Evolutionary conservation across 2,888 invertebrate genomes (phyloP).

Genomic region (Encarsia formosa): DNA sequence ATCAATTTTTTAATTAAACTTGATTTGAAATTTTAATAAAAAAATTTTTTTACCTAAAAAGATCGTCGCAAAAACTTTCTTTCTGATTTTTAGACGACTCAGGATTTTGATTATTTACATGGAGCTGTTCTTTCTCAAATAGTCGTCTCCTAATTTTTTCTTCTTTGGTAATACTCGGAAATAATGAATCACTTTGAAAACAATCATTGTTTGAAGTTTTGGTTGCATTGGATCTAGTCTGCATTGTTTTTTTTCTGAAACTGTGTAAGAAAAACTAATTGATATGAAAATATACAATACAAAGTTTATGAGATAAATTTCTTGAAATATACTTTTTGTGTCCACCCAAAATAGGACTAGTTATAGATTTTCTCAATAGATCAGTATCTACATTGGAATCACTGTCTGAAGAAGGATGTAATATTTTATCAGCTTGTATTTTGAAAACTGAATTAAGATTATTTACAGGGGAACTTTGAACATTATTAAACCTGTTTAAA

Average conservation of each 20-base stretch:
- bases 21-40: too few relatives aligned
- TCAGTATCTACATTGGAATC: slow-evolving; percentile 10
- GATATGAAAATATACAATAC: not conserved
- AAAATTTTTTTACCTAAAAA: too few relatives aligned
- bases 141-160: slow-evolving; percentile 19
- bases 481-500: too few relatives aligned
- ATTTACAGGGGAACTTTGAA: not conserved
- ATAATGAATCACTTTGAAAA: not conserved
- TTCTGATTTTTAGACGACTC: too few relatives aligned
- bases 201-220: not conserved
- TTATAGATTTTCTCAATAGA: not conserved
- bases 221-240: slow-evolving; percentile 2
- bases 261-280: not conserved
- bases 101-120: slow-evolving; percentile 7
- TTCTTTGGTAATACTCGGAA: slow-evolving; percentile 12
- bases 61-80: too few relatives aligned
- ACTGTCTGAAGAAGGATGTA: slow-evolving; percentile 14
- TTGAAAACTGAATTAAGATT: not conserved
- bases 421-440: slow-evolving; percentile 11
- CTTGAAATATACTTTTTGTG: slow-evolving; percentile 10
- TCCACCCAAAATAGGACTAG: slow-evolving; percentile 16
- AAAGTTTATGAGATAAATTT: too few relatives aligned
- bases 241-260: not conserved
- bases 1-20: too few relatives aligned
- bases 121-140: slow-evolving; percentile 14